Evolutionary conservation across 1,140 invertebrate genomes (phyloP), one percentile per base, ranked within the genome.

Genomic region (Pristionchus pacificus): DNA sequence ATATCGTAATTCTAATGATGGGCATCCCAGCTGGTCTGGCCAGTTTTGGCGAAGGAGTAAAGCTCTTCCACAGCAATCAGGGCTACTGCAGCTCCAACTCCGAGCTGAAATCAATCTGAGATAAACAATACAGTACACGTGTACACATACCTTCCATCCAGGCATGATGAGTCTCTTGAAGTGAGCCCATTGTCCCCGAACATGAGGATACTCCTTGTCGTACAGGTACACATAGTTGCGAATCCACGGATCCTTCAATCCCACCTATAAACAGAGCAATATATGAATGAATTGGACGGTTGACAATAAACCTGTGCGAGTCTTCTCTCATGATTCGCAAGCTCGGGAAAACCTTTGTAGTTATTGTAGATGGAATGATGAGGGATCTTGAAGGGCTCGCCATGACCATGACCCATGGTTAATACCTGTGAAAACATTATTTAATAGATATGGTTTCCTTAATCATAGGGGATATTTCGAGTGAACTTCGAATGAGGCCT

Each of bases 191-290:
- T 72, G 74, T 24, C 70, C 74, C n/a, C 67, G 64, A 31, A 76
- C 72, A 32, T 74, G 71, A 27, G 72, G 72, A 59, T 71, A 74
- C 29, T 66, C 49, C 28, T 60, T 31, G 38, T 71, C 71, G 49
- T 74, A 74, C 6, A 76, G 49, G 49, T 70, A 76, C 28, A 72
- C 70, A 49, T 75, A 75, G 65, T 75, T 75, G 31, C 75, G 71
- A 57, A 77, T 77, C 75, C 75, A 77, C 15, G 75, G 75, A 64
- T 77, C 75, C 29, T 77, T 76, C 58, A 77, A 55, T 25, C 74
- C 74, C 25, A 77, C 6, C 38, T 49, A n/a, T n/a, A n/a, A n/a
- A n/a, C n/a, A n/a, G n/a, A n/a, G n/a, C n/a, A n/a, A n/a, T n/a
- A n/a, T n/a, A n/a, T n/a, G n/a, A n/a, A n/a, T n/a, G n/a, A n/a